A percentile compares a stretch with the other conserved stretches of the same genome.
Evolutionary conservation across 2,888 invertebrate species (phyloP).

Genomic region (Automeris io): DNA sequence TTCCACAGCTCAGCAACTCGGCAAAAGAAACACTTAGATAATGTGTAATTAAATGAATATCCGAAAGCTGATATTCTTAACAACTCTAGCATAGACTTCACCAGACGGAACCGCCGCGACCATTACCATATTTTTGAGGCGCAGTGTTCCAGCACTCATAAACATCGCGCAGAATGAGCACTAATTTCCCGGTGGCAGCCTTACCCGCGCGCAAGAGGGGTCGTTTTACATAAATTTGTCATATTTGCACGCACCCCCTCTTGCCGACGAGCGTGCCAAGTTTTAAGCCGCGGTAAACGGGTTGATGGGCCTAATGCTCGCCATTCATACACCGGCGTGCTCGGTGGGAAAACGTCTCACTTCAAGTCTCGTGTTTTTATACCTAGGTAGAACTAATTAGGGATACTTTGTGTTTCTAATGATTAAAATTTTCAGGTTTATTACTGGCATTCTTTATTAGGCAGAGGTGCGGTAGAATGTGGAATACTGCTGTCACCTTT

Average conservation of each 20-base stretch:
- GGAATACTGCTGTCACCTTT: too few species aligned
- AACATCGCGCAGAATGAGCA: conserved; percentile 67
- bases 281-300: conserved; percentile 37
- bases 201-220: conserved; percentile 39
- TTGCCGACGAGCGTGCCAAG: conserved; percentile 39
- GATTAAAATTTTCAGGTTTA: too few species aligned
- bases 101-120: conserved; percentile 37
- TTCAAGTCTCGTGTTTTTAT: background rate
- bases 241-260: conserved; percentile 62
- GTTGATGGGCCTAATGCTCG: conserved; percentile 19
- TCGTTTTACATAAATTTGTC: conserved; percentile 72
- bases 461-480: too few species aligned
- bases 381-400: too few species aligned
- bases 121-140: conserved; percentile 63
- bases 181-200: conserved; percentile 56
- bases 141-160: conserved; percentile 49
- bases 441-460: too few species aligned
- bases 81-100: conserved; percentile 17
- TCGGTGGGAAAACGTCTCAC: conserved; percentile 2
- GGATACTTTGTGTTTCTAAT: too few species aligned
- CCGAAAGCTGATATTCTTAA: too few species aligned
- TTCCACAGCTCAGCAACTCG: too few species aligned
- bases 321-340: conserved; percentile 6
- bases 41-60: too few species aligned
- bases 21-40: too few species aligned